These are phyloP conservation scores for Artemia franciscana DNA, from an alignment of 1,140 invertebrate species.

Conservation along the genomic window DNA sequence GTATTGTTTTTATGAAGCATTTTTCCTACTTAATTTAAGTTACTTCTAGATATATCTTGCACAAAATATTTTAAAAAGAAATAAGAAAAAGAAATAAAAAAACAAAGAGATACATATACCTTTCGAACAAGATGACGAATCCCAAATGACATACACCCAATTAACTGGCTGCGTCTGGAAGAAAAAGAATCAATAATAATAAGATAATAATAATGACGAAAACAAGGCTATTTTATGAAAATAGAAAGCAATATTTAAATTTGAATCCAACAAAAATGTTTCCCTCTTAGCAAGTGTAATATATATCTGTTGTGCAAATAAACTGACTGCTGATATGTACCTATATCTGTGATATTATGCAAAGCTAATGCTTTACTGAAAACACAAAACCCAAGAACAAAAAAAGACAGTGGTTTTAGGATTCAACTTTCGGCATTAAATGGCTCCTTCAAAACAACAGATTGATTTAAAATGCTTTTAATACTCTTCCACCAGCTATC, in stretches of 20 bases:
- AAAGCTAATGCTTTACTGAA: not conserved
- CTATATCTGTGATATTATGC: not conserved
- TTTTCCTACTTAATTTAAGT: too few species aligned
- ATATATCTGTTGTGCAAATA: not conserved
- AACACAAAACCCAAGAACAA: too few species aligned
- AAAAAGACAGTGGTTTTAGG: too few species aligned
- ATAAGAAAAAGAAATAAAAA: too few species aligned
- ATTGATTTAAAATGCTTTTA: too few species aligned
- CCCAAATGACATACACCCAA: conserved; percentile 52
- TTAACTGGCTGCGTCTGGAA: conserved; percentile 47
- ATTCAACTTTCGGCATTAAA: too few species aligned
- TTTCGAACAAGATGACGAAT: conserved; percentile 36
- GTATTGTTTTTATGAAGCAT: too few species aligned
- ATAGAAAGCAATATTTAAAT: not conserved
- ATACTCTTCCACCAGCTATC: too few species aligned
- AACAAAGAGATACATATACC: too few species aligned
- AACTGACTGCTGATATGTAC: not conserved
- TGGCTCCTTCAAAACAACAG: too few species aligned
- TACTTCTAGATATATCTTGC: too few species aligned
- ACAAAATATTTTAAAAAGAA: too few species aligned
- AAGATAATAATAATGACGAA: not conserved
- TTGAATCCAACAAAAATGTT: not conserved
- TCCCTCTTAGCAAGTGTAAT: not conserved
- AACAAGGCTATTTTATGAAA: not conserved
- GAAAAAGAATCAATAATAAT: conserved; percentile 8